These are phyloP conservation scores for Hyperoplus immaculatus DNA, from an alignment of 2,797 vertebrate species.

Conservation along the genomic window DNA sequence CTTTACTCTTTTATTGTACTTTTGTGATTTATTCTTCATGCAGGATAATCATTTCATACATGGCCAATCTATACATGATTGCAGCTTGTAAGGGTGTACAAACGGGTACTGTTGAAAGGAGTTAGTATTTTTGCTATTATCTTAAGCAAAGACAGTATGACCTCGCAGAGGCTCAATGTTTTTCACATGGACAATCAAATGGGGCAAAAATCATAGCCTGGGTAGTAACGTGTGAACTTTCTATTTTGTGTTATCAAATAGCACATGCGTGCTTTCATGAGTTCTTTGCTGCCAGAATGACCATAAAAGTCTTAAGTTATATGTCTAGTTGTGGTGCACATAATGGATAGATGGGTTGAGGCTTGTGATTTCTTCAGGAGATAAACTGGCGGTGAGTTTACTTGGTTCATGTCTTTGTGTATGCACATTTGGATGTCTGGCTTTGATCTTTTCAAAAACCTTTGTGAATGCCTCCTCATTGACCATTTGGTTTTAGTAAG, in stretches of 20 bases:
- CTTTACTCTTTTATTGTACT: conserved; percentile 20
- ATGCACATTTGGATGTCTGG: conserved; percentile 29
- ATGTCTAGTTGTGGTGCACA: conserved; percentile 14
- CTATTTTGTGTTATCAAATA: neutral
- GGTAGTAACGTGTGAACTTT: conserved; percentile 2
- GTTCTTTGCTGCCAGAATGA: neutral
- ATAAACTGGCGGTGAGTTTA: conserved; percentile 12
- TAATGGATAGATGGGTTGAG: conserved; percentile 7
- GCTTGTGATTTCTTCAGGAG: conserved; percentile 14
- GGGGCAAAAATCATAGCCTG: neutral
- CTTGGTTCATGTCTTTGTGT: conserved; percentile 17
- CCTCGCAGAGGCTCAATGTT: neutral
- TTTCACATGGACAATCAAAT: neutral
- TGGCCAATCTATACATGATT: neutral
- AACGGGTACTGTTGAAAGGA: neutral
- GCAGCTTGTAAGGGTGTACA: neutral
- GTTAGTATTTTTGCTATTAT: neutral
- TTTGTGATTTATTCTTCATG: conserved; percentile 18
- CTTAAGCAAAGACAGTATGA: neutral
- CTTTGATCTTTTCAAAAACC: conserved; percentile 25
- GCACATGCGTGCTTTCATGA: neutral
- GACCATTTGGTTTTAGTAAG: conserved; percentile 42
- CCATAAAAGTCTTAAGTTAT: neutral
- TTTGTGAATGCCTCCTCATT: neutral
- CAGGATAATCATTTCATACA: neutral